phyloP scores from a whole-genome alignment of 2,797 vertebrate species.

The Macroramphosus scolopax region DNA sequence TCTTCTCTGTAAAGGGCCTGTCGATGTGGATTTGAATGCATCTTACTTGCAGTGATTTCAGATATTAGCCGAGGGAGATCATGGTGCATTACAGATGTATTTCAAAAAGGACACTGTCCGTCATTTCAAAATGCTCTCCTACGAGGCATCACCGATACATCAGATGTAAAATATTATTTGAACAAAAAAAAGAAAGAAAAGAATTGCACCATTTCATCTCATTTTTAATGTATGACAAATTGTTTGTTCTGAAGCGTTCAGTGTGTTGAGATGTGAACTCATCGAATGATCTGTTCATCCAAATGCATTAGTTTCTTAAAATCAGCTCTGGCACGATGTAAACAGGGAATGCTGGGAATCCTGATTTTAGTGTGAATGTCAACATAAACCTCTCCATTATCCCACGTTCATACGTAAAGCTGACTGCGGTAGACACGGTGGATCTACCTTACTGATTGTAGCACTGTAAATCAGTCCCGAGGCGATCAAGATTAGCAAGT shows the following conservation, averaged over 20 bases:
- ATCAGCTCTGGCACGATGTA: constrained; percentile 12
- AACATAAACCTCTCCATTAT: constrained; percentile 23
- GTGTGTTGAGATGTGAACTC: constrained; percentile 28
- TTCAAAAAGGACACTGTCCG: constrained; percentile 12
- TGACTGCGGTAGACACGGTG: constrained; percentile 35
- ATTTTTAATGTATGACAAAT: constrained; percentile 29
- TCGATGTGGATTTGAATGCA: constrained; percentile 35
- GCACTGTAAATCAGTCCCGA: constrained; percentile 49
- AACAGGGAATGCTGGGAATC: constrained; percentile 22
- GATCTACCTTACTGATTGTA: constrained; percentile 50
- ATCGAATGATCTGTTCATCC: constrained; percentile 12
- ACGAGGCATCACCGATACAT: constrained; percentile 40
- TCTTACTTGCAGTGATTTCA: constrained; percentile 30
- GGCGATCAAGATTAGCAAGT: constrained; percentile 34
- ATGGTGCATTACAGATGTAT: constrained; percentile 16
- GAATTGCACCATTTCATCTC: constrained; percentile 46
- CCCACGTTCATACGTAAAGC: constrained; percentile 32
- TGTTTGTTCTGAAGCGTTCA: constrained; percentile 25
- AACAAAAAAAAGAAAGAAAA: constrained; percentile 23
- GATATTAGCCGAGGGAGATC: constrained; percentile 24
- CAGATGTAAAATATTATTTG: constrained; percentile 59
- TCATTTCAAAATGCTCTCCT: constrained; percentile 20
- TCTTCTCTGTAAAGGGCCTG: constrained; percentile 41
- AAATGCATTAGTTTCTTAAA: constrained; percentile 28
- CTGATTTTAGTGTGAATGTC: constrained; percentile 28